phyloP scores from a whole-genome alignment of 2,888 invertebrate species.

The Tiliacea citrago region DNA sequence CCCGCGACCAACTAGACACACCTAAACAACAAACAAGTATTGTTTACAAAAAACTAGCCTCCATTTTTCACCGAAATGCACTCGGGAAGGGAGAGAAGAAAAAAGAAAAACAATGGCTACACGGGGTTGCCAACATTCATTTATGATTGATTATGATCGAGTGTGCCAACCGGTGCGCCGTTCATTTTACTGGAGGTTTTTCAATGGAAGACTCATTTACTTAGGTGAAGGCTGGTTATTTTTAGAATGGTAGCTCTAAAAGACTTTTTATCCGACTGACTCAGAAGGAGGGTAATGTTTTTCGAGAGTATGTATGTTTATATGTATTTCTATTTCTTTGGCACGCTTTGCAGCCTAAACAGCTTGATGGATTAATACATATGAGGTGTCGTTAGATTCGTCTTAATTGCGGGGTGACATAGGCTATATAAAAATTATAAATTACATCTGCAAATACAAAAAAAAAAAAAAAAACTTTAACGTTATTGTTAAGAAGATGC shows the following conservation, averaged over 20 bases:
- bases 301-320: too few relatives aligned
- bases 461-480: too few relatives aligned
- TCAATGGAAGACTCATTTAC: conserved; percentile 61
- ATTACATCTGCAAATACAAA: too few relatives aligned
- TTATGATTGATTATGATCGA: conserved; percentile 77
- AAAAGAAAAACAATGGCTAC: conserved; percentile 62
- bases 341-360: too few relatives aligned
- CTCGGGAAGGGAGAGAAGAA: conserved; percentile 38
- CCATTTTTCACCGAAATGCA: conserved; percentile 68
- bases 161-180: conserved; percentile 50
- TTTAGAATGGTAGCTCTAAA: conserved; percentile 30
- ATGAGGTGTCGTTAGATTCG: too few relatives aligned
- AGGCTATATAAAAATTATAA: too few relatives aligned
- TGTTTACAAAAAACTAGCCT: conserved; percentile 52
- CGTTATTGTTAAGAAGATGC: too few relatives aligned
- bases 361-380: too few relatives aligned
- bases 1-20: conserved; percentile 13
- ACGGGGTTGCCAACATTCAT: conserved; percentile 59
- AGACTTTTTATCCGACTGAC: not conserved
- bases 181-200: conserved; percentile 55
- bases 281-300: too few relatives aligned
- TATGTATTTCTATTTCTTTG: too few relatives aligned
- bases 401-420: too few relatives aligned
- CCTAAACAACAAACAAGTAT: conserved; percentile 36
- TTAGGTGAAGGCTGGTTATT: conserved; percentile 44